A percentile compares a stretch with the other conserved stretches of the same genome.
Conservation (phyloP, 2,797 vertebrate species). For the Mycteria americana region DNA sequence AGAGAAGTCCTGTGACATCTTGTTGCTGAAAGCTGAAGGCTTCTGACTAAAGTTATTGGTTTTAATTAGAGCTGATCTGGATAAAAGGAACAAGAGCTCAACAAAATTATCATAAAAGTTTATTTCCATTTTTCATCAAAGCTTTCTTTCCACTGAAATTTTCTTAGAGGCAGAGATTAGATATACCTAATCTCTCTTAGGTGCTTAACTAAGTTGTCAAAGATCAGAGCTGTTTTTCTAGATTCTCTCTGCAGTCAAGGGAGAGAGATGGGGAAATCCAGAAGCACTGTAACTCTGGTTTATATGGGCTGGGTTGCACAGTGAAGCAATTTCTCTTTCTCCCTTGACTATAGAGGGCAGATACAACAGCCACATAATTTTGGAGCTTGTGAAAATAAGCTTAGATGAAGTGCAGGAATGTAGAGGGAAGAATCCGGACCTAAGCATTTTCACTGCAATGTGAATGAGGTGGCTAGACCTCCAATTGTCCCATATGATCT, state of each 20-base stretch:
- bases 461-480: not conserved
- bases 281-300: not conserved
- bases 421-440: not conserved
- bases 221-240: not conserved
- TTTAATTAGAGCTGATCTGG: conserved; percentile 1
- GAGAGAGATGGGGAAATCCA: not conserved
- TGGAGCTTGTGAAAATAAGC: not conserved
- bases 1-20: not conserved
- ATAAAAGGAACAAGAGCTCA: not conserved
- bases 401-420: not conserved
- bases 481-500: not conserved
- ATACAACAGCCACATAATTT: not conserved
- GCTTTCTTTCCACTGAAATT: not conserved
- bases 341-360: not conserved
- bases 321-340: not conserved
- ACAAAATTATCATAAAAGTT: not conserved
- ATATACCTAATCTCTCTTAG: not conserved
- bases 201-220: not conserved
- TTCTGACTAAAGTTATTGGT: not conserved
- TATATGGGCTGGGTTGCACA: not conserved
- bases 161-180: not conserved
- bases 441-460: not conserved
- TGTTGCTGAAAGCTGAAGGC: not conserved
- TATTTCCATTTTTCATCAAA: not conserved
- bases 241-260: not conserved